Conservation (phyloP, 2,113 vertebrate species). For the Narcine bancroftii region DNA sequence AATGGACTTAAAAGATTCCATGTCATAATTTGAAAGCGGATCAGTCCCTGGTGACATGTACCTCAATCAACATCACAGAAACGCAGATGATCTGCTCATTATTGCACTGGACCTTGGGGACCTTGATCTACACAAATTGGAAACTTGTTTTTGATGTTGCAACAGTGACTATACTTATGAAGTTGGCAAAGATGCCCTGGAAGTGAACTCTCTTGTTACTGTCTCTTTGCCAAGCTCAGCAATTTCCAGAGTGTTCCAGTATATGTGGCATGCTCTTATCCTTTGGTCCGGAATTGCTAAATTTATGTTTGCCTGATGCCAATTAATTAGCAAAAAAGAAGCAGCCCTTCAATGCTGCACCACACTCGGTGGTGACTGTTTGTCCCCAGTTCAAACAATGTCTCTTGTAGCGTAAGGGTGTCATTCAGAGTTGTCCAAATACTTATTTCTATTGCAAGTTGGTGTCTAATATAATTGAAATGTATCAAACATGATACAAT, state of each 20-base stretch:
- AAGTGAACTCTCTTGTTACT: not conserved
- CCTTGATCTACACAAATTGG: not conserved
- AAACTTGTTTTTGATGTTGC: not conserved
- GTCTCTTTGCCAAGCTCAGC: not conserved
- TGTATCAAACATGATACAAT: not conserved
- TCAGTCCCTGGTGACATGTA: not conserved
- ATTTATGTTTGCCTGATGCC: not conserved
- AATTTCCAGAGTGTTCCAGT: not conserved
- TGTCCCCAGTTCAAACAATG: not conserved
- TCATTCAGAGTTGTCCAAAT: not conserved
- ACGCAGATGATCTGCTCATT: not conserved
- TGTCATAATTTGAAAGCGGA: not conserved
- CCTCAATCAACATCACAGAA: not conserved
- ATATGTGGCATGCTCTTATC: not conserved
- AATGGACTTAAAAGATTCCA: not conserved
- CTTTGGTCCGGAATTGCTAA: conserved; percentile 3
- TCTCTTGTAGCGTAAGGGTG: not conserved
- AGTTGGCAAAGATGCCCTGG: not conserved
- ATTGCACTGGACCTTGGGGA: not conserved
- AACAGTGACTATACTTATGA: not conserved
- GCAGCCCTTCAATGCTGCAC: not conserved
- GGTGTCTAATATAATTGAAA: not conserved
- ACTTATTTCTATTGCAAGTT: not conserved
- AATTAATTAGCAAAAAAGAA: conserved; percentile 7
- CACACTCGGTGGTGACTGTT: not conserved